A percentile compares a stretch with the other conserved stretches of the same genome.
Conservation (phyloP, 2,797 vertebrate species). For the Denticeps clupeoides region DNA sequence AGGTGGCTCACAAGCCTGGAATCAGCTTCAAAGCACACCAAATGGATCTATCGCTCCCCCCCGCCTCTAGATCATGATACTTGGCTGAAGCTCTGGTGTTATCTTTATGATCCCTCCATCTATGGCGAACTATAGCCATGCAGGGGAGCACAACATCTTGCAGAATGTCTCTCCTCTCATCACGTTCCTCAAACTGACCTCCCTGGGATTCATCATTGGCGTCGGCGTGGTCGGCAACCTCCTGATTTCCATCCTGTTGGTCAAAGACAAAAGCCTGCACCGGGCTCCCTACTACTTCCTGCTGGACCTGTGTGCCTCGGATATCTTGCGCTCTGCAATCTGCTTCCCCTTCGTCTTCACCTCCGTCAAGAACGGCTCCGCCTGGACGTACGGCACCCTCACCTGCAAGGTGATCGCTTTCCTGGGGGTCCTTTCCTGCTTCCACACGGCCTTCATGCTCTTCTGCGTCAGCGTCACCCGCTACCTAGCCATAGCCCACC, state of each 20-base stretch:
- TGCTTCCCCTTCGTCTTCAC: conserved; percentile 99
- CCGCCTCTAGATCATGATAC: conserved; percentile 95
- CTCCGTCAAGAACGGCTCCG: conserved; percentile 96
- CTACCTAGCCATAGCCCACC: conserved; percentile 96
- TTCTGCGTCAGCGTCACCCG: conserved; percentile 98
- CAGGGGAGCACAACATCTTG: conserved; percentile 98
- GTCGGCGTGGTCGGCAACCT: conserved; percentile 98
- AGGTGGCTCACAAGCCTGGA: conserved; percentile 81
- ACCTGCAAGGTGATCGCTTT: conserved; percentile 99
- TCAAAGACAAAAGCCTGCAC: conserved; percentile 99
- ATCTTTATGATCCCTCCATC: conserved; percentile 98
- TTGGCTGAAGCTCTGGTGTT: conserved; percentile 86
- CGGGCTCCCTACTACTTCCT: conserved; percentile 98
- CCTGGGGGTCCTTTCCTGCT: conserved; percentile 96
- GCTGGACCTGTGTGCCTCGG: conserved; percentile 96
- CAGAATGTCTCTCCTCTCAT: conserved; percentile 98
- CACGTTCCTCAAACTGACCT: conserved; percentile 99
- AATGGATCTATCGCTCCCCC: conserved; percentile 91
- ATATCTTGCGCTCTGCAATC: conserved; percentile 95
- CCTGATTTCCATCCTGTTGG: conserved; percentile 98
- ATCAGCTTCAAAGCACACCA: conserved; percentile 93
- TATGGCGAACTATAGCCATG: conserved; percentile 99
- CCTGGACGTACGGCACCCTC: conserved; percentile 93
- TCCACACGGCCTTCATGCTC: conserved; percentile 99
- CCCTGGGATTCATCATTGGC: conserved; percentile 97